Conservation (phyloP, 2,797 vertebrate genomes). For the Micropoecilia bifurca region DNA sequence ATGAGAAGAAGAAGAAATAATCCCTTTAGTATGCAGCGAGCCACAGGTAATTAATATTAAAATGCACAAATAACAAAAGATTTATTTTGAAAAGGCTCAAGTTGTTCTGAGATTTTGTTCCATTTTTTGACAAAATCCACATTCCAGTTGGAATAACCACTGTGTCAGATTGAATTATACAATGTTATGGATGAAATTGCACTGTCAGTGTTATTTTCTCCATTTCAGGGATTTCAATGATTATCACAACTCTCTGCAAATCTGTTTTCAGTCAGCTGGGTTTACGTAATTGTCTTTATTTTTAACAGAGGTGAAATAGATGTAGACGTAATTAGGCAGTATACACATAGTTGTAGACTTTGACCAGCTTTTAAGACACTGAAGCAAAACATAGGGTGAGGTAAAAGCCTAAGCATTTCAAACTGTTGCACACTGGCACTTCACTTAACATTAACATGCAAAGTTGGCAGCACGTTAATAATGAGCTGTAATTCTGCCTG, state of each 20-base stretch:
- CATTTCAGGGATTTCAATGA: neutral
- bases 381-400: neutral
- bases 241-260: neutral
- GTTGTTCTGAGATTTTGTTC: neutral
- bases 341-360: neutral
- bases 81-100: neutral
- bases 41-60: neutral
- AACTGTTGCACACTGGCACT: neutral
- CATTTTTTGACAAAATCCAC: neutral
- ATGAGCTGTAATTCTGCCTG: slow-evolving; percentile 13
- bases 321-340: neutral
- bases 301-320: neutral
- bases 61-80: neutral
- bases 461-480: neutral
- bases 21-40: neutral
- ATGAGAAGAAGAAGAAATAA: neutral
- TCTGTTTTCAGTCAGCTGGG: neutral
- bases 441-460: slow-evolving; percentile 2
- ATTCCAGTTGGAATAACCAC: neutral
- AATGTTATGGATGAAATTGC: neutral
- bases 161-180: neutral
- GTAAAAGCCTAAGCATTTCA: neutral
- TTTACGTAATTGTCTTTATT: neutral
- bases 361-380: neutral
- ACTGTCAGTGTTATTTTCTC: neutral